A percentile compares a stretch with the other conserved stretches of the same genome.
Evolutionary conservation across 2,113 vertebrate species (phyloP).

Genomic region (Leptobrachium leishanense): DNA sequence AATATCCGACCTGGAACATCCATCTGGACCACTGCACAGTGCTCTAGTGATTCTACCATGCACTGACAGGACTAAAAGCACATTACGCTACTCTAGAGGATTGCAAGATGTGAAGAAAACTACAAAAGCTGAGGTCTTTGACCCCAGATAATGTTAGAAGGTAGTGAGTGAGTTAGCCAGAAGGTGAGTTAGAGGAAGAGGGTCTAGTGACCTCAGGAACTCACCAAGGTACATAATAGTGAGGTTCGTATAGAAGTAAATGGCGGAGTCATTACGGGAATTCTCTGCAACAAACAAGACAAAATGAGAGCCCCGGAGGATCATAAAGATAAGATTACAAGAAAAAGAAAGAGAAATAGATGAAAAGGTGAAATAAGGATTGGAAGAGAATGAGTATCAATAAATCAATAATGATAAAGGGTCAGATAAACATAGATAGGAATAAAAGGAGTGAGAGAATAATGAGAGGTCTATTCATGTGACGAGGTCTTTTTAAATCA

Average conservation of each 20-base stretch:
- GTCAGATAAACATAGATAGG: neutral
- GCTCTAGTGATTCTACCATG: too few relatives aligned
- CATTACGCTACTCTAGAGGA: too few relatives aligned
- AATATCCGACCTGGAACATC: too few relatives aligned
- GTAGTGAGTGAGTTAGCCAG: constrained; percentile 67
- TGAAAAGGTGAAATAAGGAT: neutral
- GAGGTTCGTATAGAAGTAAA: constrained; percentile 78
- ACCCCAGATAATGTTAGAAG: constrained; percentile 50
- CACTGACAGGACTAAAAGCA: too few relatives aligned
- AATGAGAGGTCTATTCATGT: too few relatives aligned
- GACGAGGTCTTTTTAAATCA: too few relatives aligned
- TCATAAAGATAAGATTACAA: constrained; percentile 22
- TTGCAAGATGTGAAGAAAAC: neutral
- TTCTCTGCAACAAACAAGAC: constrained; percentile 87
- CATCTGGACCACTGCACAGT: too few relatives aligned
- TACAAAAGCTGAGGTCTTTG: neutral
- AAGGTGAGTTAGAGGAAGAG: constrained; percentile 55
- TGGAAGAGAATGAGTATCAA: neutral
- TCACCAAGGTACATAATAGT: constrained; percentile 91
- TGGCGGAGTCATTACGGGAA: constrained; percentile 80
- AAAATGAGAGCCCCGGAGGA: constrained; percentile 62
- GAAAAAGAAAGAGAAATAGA: constrained; percentile 32
- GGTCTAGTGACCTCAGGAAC: constrained; percentile 68
- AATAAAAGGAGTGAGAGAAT: neutral
- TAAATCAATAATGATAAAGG: too few relatives aligned